Conservation (phyloP, 37 sponge, comb jelly and placozoan genomes). For the Halisarca cf. caerulea region DNA sequence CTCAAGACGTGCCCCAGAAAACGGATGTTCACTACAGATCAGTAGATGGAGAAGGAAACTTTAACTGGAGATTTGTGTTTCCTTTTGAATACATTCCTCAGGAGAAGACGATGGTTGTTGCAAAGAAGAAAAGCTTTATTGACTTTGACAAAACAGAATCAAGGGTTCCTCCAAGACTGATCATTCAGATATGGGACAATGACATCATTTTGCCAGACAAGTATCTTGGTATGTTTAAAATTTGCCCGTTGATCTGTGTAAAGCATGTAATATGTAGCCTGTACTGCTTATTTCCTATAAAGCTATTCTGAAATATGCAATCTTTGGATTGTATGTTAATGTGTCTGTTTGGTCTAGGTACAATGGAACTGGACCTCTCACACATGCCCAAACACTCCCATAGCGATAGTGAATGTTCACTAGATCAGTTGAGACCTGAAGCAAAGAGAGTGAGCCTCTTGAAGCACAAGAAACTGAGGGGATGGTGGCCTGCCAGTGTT, state of each 20-base stretch:
- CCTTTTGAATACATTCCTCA: slow-evolving; percentile 64
- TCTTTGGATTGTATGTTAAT: too few relatives aligned
- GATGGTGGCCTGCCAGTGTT: slow-evolving; percentile 61
- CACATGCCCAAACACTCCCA: not conserved
- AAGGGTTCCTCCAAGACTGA: slow-evolving; percentile 30
- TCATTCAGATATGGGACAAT: slow-evolving; percentile 64
- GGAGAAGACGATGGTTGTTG: slow-evolving; percentile 50
- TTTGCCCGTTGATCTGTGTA: too few relatives aligned
- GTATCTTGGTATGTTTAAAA: slow-evolving; percentile 30
- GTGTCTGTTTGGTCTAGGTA: not conserved
- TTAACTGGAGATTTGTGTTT: slow-evolving; percentile 71
- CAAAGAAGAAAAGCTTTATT: slow-evolving; percentile 53
- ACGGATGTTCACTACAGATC: slow-evolving; percentile 67
- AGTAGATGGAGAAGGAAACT: slow-evolving; percentile 59
- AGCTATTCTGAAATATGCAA: too few relatives aligned
- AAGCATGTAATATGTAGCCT: too few relatives aligned
- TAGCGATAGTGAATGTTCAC: not conserved
- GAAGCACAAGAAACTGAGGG: slow-evolving; percentile 47
- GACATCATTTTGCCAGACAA: slow-evolving; percentile 53
- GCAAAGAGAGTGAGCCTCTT: slow-evolving; percentile 44
- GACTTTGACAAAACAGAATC: slow-evolving; percentile 44
- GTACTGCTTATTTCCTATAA: too few relatives aligned
- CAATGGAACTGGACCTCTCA: not conserved
- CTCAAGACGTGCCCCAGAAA: slow-evolving; percentile 46
- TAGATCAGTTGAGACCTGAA: slow-evolving; percentile 57